Percentiles rank a stretch among this genome's conserved stretches.
Evolutionary conservation across 1,140 invertebrate genomes (phyloP).

Genomic region (Drosophila kohkoa): DNA sequence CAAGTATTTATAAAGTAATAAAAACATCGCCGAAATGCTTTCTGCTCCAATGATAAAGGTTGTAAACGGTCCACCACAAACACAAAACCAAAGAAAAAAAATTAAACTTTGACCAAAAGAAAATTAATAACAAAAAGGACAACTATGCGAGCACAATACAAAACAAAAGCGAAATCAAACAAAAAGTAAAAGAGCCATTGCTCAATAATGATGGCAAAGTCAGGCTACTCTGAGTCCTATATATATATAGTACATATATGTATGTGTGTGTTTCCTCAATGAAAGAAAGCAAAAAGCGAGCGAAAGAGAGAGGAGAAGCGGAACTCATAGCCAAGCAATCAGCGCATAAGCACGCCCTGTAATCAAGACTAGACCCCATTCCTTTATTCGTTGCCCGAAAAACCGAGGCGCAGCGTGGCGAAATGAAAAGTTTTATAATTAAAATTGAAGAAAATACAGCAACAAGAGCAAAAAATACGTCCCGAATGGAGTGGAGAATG

Average conservation of each 20-base stretch:
- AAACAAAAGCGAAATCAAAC: constrained; percentile 49
- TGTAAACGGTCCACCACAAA: constrained; percentile 15
- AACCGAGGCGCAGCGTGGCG: constrained; percentile 57
- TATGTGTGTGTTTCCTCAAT: constrained; percentile 9
- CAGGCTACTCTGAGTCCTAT: constrained; percentile 22
- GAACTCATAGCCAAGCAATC: constrained; percentile 74
- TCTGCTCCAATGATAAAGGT: constrained; percentile 60
- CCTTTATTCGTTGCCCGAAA: background rate
- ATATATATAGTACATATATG: background rate
- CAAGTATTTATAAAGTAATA: constrained; percentile 81
- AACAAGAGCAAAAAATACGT: constrained; percentile 18
- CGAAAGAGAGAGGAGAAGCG: background rate
- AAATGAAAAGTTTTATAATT: constrained; percentile 83
- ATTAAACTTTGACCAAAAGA: constrained; percentile 41
- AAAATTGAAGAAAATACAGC: constrained; percentile 66
- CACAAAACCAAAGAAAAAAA: background rate
- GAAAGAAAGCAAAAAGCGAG: constrained; percentile 7
- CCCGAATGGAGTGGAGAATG: constrained; percentile 56
- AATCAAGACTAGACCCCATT: constrained; percentile 67
- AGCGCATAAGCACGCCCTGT: constrained; percentile 81
- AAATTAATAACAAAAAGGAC: constrained; percentile 76
- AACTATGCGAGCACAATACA: constrained; percentile 60
- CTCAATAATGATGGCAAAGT: constrained; percentile 77
- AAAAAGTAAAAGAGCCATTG: constrained; percentile 56
- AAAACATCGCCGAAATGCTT: constrained; percentile 72